These are phyloP conservation scores for Crocodylus rhombifer DNA, from an alignment of 2,797 vertebrate species.

Conservation along the genomic window DNA sequence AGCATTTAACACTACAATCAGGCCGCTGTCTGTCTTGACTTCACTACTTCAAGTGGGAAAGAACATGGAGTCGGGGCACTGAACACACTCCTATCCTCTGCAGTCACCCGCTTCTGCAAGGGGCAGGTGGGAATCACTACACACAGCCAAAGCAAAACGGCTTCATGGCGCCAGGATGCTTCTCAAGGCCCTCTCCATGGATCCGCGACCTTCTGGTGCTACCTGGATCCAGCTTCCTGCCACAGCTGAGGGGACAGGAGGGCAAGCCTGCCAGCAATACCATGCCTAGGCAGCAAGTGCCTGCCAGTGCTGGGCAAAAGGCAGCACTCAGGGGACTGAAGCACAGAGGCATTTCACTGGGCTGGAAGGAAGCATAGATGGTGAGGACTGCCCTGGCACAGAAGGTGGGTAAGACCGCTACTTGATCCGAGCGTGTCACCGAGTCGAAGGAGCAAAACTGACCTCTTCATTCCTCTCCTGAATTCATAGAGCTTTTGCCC, in stretches of 20 bases:
- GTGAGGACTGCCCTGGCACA: background rate
- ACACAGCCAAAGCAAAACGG: background rate
- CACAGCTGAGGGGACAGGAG: too few species aligned
- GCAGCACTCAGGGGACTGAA: too few species aligned
- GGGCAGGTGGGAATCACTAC: constrained; percentile 28
- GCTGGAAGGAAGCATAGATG: background rate
- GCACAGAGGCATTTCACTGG: too few species aligned
- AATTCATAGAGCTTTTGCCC: constrained; percentile 94
- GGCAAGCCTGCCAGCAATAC: too few species aligned
- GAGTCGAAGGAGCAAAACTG: constrained; percentile 48
- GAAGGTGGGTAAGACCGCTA: background rate
- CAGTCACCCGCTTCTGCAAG: background rate
- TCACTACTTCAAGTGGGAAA: background rate
- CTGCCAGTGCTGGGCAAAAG: too few species aligned
- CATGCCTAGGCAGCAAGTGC: too few species aligned
- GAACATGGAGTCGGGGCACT: background rate
- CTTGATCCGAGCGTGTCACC: background rate
- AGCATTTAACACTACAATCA: background rate
- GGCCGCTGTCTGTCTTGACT: background rate
- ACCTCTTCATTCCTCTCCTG: constrained; percentile 97
- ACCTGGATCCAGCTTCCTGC: too few species aligned
- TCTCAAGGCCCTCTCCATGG: background rate
- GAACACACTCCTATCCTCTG: constrained; percentile 7
- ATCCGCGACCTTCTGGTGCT: too few species aligned
- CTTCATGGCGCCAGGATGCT: constrained; percentile 48